Conservation (phyloP, 64 coral and sea anemone genomes). For the Montipora capricornis region DNA sequence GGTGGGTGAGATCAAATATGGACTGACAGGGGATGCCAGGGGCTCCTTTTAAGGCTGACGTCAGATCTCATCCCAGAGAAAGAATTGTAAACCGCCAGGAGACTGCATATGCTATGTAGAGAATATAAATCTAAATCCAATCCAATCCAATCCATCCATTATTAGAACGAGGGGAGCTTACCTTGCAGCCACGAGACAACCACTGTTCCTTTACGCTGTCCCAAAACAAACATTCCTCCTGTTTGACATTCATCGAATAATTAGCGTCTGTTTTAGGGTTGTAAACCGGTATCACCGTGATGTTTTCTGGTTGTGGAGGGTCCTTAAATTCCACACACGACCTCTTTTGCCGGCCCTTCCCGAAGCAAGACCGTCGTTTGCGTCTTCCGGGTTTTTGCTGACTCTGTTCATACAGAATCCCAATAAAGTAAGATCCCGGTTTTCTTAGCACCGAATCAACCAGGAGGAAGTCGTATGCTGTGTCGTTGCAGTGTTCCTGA, state of each 20-base stretch:
- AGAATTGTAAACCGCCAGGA: too few relatives aligned
- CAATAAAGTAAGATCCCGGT: constrained; percentile 63
- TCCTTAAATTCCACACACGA: constrained; percentile 87
- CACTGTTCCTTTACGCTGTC: constrained; percentile 47
- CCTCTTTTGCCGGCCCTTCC: constrained; percentile 61
- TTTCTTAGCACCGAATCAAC: constrained; percentile 24
- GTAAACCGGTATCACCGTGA: constrained; percentile 68
- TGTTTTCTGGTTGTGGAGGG: constrained; percentile 75
- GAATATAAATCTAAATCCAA: constrained; percentile 45
- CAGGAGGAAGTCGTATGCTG: constrained; percentile 36
- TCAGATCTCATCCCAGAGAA: too few relatives aligned
- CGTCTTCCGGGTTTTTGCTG: too few relatives aligned
- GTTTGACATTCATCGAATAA: constrained; percentile 59
- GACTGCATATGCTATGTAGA: too few relatives aligned
- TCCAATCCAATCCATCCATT: constrained; percentile 54
- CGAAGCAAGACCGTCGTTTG: constrained; percentile 9
- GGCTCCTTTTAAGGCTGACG: too few relatives aligned
- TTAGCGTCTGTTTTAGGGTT: constrained; percentile 73
- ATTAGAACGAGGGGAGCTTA: constrained; percentile 6
- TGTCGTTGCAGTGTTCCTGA: not conserved
- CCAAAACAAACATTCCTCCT: constrained; percentile 81
- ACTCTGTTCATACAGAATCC: not conserved
- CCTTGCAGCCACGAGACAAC: not conserved
- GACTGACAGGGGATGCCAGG: too few relatives aligned
- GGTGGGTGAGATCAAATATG: too few relatives aligned